Conservation (phyloP, 2,888 invertebrate genomes). For the Hedya salicella region DNA sequence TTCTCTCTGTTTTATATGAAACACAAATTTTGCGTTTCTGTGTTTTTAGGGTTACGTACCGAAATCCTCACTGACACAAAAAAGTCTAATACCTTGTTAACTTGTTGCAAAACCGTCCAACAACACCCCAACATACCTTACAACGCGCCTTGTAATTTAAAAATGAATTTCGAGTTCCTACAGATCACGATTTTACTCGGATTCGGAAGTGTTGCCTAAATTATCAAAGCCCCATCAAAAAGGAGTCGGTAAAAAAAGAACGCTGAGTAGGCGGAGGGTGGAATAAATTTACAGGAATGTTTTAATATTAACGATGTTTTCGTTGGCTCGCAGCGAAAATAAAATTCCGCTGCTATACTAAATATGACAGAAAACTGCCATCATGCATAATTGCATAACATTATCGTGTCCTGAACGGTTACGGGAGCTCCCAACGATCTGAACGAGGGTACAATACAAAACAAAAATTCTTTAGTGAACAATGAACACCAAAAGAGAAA, state of each 20-base stretch:
- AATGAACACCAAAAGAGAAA: too few species aligned
- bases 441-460: neutral
- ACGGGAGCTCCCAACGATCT: neutral
- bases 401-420: constrained; percentile 7
- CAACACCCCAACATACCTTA: too few species aligned
- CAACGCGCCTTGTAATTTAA: neutral
- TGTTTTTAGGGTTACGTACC: too few species aligned
- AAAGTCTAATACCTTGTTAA: too few species aligned
- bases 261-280: constrained; percentile 23
- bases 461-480: too few species aligned
- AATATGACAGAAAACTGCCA: constrained; percentile 19
- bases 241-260: constrained; percentile 22
- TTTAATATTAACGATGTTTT: constrained; percentile 37
- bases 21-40: too few species aligned
- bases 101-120: too few species aligned
- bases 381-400: constrained; percentile 3
- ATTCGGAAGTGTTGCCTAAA: constrained; percentile 23
- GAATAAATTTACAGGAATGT: constrained; percentile 16
- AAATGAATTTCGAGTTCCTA: neutral
- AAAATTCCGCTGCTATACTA: constrained; percentile 15
- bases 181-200: constrained; percentile 6
- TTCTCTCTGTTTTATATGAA: too few species aligned
- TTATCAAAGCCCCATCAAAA: constrained; percentile 25
- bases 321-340: constrained; percentile 3
- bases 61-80: too few species aligned